phyloP scores from a whole-genome alignment of 37 sponge, comb jelly and placozoan species.

The Crambe crambe region DNA sequence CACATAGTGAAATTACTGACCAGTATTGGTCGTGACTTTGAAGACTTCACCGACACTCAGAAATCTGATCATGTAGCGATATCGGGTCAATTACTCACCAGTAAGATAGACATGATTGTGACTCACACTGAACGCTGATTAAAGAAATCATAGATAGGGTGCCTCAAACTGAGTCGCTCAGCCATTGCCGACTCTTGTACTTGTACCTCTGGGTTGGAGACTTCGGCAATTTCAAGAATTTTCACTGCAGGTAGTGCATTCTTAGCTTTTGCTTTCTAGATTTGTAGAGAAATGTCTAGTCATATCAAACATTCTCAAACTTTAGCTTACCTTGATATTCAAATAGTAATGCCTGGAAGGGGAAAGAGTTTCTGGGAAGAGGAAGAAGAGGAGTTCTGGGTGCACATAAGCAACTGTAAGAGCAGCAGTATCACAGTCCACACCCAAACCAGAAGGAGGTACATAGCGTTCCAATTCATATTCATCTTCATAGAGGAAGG shows the following conservation, averaged over 20 bases:
- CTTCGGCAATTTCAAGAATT: background rate
- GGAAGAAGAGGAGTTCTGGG: conserved; percentile 51
- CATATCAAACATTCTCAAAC: background rate
- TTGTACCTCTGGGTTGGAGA: background rate
- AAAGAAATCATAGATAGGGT: background rate
- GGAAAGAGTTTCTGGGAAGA: conserved; percentile 62
- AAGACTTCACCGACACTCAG: conserved; percentile 20
- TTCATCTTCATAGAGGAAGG: conserved; percentile 37
- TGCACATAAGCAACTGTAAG: conserved; percentile 42
- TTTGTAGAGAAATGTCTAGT: background rate
- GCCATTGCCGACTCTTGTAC: background rate
- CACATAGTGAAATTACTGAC: too few relatives aligned
- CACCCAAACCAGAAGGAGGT: conserved; percentile 12
- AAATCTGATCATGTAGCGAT: background rate
- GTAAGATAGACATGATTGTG: background rate
- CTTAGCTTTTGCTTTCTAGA: background rate
- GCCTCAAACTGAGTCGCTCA: background rate
- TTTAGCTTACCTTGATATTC: conserved; percentile 47
- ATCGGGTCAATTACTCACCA: background rate
- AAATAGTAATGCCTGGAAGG: conserved; percentile 18
- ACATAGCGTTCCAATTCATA: conserved; percentile 43
- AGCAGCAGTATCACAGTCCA: background rate
- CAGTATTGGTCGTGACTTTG: conserved; percentile 1
- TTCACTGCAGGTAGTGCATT: background rate
- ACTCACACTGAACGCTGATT: background rate